These are phyloP conservation scores for Xanthorhoe designata DNA, from an alignment of 2,888 invertebrate genomes.

Conservation along the genomic window DNA sequence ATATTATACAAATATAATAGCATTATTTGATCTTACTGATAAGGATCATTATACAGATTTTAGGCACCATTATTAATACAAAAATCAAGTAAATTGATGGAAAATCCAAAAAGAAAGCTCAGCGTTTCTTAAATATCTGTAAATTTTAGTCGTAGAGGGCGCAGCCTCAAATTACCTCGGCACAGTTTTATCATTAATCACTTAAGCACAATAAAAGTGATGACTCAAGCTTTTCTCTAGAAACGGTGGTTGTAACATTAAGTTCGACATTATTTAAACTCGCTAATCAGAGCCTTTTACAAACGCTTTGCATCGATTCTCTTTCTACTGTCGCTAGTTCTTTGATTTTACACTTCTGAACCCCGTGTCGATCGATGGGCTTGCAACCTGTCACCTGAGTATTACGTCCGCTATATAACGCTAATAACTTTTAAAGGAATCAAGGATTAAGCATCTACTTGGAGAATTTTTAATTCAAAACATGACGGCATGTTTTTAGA, in stretches of 20 bases:
- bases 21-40: too few species aligned
- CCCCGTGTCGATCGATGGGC: too few species aligned
- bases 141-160: constrained; percentile 28
- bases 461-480: constrained; percentile 56
- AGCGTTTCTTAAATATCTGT: constrained; percentile 14
- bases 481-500: constrained; percentile 49
- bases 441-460: constrained; percentile 39
- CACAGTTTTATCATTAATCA: constrained; percentile 57
- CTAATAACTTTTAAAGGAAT: not conserved
- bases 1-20: too few species aligned
- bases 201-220: constrained; percentile 46
- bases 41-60: too few species aligned
- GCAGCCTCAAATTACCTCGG: constrained; percentile 38
- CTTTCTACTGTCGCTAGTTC: too few species aligned
- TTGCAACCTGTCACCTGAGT: too few species aligned
- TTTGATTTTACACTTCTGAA: too few species aligned
- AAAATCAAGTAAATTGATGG: not conserved
- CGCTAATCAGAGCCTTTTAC: not conserved
- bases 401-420: not conserved
- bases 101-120: constrained; percentile 18
- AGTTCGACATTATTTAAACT: not conserved
- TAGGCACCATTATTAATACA: too few species aligned
- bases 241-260: not conserved
- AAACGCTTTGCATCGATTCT: not conserved
- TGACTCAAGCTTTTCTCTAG: constrained; percentile 39